Conservation (phyloP, 2,113 vertebrate species). For the Dicentrarchus labrax region DNA sequence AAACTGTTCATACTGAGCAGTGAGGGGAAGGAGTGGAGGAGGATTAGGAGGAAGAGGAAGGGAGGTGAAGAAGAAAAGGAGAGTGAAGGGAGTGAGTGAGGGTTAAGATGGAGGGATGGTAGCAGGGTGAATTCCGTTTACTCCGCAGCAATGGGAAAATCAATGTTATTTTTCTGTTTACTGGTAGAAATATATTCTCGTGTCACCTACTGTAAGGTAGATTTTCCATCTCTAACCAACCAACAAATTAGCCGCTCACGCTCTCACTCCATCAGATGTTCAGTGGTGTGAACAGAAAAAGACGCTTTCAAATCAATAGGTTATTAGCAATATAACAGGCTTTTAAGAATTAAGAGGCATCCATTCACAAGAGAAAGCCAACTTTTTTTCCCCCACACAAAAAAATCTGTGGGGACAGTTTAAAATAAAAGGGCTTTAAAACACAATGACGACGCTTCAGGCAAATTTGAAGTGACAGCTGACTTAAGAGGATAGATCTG, state of each 20-base stretch:
- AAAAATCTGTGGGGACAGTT: slow-evolving; percentile 22
- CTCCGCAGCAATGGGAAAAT: slow-evolving; percentile 60
- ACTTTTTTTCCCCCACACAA: slow-evolving; percentile 11
- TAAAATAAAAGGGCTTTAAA: slow-evolving; percentile 49
- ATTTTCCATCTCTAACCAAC: slow-evolving; percentile 51
- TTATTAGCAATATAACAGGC: slow-evolving; percentile 61
- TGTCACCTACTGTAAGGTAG: slow-evolving; percentile 26
- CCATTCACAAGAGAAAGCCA: slow-evolving; percentile 21
- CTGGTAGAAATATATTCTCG: slow-evolving; percentile 33
- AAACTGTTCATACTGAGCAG: slow-evolving; percentile 94
- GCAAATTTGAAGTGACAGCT: slow-evolving; percentile 60
- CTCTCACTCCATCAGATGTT: slow-evolving; percentile 39
- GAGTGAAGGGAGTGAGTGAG: slow-evolving; percentile 62
- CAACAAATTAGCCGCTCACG: slow-evolving; percentile 44
- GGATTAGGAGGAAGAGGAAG: slow-evolving; percentile 12
- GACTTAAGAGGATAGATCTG: slow-evolving; percentile 49
- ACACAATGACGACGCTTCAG: slow-evolving; percentile 20
- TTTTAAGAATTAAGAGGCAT: slow-evolving; percentile 39
- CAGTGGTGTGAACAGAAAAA: slow-evolving; percentile 38
- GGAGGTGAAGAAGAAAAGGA: slow-evolving; percentile 53
- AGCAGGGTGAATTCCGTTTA: slow-evolving; percentile 65
- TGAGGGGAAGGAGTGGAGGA: slow-evolving; percentile 50
- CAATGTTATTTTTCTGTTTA: slow-evolving; percentile 57
- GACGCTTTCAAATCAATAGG: slow-evolving; percentile 59
- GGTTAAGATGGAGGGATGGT: slow-evolving; percentile 52